phyloP scores from a whole-genome alignment of 2,888 invertebrate species.

The Himalopsyche tibetana region DNA sequence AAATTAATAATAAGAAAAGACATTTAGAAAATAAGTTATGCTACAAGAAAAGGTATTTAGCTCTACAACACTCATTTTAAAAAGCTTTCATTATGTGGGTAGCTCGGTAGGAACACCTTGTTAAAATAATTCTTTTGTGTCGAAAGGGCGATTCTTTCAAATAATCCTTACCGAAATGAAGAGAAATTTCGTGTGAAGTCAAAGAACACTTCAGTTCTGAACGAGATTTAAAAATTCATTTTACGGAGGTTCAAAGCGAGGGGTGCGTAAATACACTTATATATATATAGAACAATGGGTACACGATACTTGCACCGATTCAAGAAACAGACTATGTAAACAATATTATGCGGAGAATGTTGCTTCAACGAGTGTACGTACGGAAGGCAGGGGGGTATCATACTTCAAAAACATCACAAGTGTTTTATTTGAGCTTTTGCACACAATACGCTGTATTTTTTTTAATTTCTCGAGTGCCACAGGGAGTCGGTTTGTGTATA shows the following conservation, averaged over 20 bases:
- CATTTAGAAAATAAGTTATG: too few relatives aligned
- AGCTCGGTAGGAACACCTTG: too few relatives aligned
- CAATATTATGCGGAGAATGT: background rate
- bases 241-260: conserved; percentile 16
- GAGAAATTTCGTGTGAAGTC: background rate
- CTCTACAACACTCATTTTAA: too few relatives aligned
- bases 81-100: too few relatives aligned
- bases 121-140: conserved; percentile 11
- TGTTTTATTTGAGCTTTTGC: conserved; percentile 21
- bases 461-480: background rate
- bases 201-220: background rate
- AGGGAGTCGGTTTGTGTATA: background rate
- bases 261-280: background rate
- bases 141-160: background rate
- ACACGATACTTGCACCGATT: background rate
- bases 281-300: conserved; percentile 14
- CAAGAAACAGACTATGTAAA: conserved; percentile 27
- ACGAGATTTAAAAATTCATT: conserved; percentile 13
- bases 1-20: too few relatives aligned
- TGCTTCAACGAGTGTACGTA: background rate
- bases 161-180: background rate
- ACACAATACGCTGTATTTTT: background rate
- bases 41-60: too few relatives aligned
- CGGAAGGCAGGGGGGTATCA: background rate
- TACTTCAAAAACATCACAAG: conserved; percentile 14